Conservation (phyloP, 1,140 invertebrate genomes). For the Gonatopus flavifemur region DNA sequence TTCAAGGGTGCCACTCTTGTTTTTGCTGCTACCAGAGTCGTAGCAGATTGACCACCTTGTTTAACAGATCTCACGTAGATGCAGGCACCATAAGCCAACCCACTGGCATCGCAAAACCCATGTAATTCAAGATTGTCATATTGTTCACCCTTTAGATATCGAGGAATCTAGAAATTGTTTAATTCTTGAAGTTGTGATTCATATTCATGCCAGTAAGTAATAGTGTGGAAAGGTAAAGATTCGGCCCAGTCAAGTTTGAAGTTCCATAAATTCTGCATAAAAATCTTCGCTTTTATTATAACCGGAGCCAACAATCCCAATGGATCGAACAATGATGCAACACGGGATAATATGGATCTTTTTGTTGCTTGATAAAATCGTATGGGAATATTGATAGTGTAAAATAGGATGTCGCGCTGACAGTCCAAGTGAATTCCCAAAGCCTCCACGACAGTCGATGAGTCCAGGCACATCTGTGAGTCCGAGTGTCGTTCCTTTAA, state of each 20-base stretch:
- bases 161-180: not conserved
- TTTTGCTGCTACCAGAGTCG: not conserved
- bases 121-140: conserved; percentile 7
- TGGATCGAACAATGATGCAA: too few species aligned
- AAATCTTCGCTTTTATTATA: too few species aligned
- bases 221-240: not conserved
- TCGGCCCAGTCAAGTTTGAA: too few species aligned
- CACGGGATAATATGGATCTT: too few species aligned
- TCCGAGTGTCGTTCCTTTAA: not conserved
- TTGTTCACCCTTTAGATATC: not conserved
- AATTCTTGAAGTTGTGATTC: not conserved
- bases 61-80: not conserved
- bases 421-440: not conserved
- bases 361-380: not conserved
- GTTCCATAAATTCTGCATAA: too few species aligned
- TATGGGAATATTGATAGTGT: not conserved
- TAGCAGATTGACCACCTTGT: too few species aligned
- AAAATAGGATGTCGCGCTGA: not conserved
- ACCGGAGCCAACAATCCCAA: too few species aligned
- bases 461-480: not conserved
- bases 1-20: conserved; percentile 11
- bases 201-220: not conserved
- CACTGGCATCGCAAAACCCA: too few species aligned
- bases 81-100: too few species aligned
- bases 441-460: not conserved